Base-by-base conservation (phyloP, 1,140 invertebrate genomes). In the Nasonia longicornis region DNA sequence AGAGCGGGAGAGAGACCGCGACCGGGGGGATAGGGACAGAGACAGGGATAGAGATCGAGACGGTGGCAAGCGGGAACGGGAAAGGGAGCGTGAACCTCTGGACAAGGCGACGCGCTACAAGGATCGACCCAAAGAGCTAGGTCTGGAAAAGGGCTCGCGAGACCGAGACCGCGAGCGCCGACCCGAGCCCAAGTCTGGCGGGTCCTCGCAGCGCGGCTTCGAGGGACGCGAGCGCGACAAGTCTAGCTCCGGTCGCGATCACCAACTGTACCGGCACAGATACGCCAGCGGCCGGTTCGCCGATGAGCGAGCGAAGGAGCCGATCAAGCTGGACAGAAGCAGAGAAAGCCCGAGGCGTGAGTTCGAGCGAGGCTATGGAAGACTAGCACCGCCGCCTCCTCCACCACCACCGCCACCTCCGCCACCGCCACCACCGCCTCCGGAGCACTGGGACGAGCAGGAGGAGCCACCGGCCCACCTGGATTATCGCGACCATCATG, bases 371-470 rank as follows among this genome's bases (percentile, higher is more conserved):
- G 87, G 87, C 8, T 90, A 89, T n/a, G 80, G 84, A 0, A 85
- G 90, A 58, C 35, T 88, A 3, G 67, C 78, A 6, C 67, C 77
- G 0, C 77, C 77, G 11, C 70, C 70, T 0, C 69, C 70, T 2
- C 78, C 69, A 6, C 78, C 70, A 0, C 78, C 78, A 1, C 70
- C 69, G 0, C 78, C 70, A 1, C 48, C 70, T 1, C 77, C 77
- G 0, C 45, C 67, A 10, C 69, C 77, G 26, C 22, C 38, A n/a
- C 22, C 22, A 3, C 64, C 22, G 8, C 81, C 85, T 0, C 80
- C 87, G 0, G 89, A 91, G 67, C 88, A 89, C 58, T 90, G 90
- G 90, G 89, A 90, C 0, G 88, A 90, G 8, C 86, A 85, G 6
- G 88, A 91, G 7, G 89, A 90, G 10, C n/a, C 87, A 0, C 72